These are phyloP conservation scores for Pteropus rufus DNA, from an alignment of 2,797 vertebrate species.

Conservation along the genomic window DNA sequence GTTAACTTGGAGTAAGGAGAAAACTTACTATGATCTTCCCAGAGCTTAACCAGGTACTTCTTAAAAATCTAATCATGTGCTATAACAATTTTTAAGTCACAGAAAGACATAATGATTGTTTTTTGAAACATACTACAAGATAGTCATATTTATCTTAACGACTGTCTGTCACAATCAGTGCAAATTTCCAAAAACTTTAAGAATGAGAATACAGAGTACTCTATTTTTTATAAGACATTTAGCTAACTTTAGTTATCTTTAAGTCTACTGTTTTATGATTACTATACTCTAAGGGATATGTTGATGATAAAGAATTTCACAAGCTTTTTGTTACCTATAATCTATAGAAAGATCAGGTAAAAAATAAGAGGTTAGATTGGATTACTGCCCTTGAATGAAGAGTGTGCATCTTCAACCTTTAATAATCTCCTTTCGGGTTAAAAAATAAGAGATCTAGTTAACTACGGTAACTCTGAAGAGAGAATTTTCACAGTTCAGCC, in stretches of 20 bases:
- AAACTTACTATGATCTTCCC: not conserved
- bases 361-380: not conserved
- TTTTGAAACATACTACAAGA: conserved; percentile 9
- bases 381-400: not conserved
- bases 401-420: not conserved
- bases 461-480: not conserved
- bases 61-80: not conserved
- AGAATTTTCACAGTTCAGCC: not conserved
- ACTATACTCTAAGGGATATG: not conserved
- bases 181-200: conserved; percentile 28
- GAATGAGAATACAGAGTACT: not conserved
- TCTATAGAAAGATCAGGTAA: conserved; percentile 19
- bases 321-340: not conserved
- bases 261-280: not conserved
- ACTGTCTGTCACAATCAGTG: not conserved
- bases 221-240: not conserved
- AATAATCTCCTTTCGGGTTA: not conserved
- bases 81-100: conserved; percentile 2
- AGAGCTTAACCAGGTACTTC: not conserved
- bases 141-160: not conserved
- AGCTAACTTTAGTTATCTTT: conserved; percentile 26
- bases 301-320: not conserved
- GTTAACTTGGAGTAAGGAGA: not conserved
- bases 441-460: not conserved
- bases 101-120: not conserved